Conservation (phyloP, 2,888 invertebrate genomes). For the Escarpia spicata region DNA sequence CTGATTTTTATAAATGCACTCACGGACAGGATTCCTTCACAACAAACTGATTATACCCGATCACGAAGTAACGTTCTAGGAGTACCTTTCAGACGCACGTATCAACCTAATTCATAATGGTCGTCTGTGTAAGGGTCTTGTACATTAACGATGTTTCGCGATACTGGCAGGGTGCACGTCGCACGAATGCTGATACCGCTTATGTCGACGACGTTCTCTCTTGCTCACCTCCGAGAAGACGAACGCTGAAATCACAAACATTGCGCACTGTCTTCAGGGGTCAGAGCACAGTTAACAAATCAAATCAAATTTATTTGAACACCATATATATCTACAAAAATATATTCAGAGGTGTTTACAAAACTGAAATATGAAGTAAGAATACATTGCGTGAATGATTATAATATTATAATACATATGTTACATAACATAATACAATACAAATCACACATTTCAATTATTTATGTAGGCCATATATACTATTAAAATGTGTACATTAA, state of each 20-base stretch:
- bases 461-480: too few relatives aligned
- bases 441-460: too few relatives aligned
- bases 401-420: too few relatives aligned
- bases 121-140: background rate
- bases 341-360: too few relatives aligned
- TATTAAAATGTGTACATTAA: too few relatives aligned
- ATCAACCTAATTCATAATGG: background rate
- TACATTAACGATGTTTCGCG: background rate
- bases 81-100: background rate
- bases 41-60: background rate
- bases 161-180: background rate
- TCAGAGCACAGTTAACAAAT: too few relatives aligned
- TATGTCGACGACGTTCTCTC: background rate
- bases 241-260: slow-evolving; percentile 10
- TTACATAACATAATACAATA: too few relatives aligned
- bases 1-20: too few relatives aligned
- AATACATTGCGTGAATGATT: too few relatives aligned
- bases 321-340: too few relatives aligned
- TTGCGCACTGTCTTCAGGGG: background rate
- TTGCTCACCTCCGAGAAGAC: background rate
- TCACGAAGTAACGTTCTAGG: background rate
- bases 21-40: background rate
- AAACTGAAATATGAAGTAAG: too few relatives aligned
- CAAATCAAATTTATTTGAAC: too few relatives aligned
- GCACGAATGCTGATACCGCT: background rate